Evolutionary conservation across 2,113 vertebrate species (phyloP).

Genomic region (Castor canadensis): DNA sequence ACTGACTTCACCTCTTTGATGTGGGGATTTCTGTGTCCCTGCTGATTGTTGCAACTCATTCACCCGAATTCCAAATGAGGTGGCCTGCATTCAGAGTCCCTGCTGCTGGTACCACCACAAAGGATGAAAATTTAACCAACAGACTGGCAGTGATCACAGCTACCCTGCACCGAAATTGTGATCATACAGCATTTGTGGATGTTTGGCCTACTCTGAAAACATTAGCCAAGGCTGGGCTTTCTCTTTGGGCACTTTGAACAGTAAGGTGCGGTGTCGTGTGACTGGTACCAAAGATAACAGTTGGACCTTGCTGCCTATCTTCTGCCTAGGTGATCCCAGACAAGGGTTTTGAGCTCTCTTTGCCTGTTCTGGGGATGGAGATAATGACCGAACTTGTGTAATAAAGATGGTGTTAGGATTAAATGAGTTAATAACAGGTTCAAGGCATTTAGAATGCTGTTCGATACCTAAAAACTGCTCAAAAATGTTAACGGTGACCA

Average conservation of each 20-base stretch:
- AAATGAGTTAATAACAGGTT: background rate
- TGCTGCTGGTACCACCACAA: background rate
- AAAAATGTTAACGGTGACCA: background rate
- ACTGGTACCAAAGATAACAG: background rate
- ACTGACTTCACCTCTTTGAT: constrained; percentile 77
- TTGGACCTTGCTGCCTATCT: background rate
- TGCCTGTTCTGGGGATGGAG: background rate
- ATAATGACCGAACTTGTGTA: background rate
- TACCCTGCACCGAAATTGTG: background rate
- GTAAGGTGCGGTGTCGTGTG: background rate
- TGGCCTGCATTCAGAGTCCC: background rate
- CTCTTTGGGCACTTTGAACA: background rate
- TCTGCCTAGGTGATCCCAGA: background rate
- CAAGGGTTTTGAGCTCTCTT: background rate
- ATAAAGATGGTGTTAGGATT: background rate
- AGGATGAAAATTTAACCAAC: background rate
- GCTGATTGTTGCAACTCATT: constrained; percentile 48
- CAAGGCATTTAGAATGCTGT: background rate
- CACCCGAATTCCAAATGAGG: constrained; percentile 49
- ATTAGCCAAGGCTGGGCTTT: background rate
- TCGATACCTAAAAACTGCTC: background rate
- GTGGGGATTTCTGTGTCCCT: constrained; percentile 59
- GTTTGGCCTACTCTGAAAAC: constrained; percentile 8
- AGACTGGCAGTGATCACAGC: background rate
- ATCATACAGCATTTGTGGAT: background rate